Percentiles rank a stretch among this genome's conserved stretches.
phyloP scores from a whole-genome alignment of 1,140 invertebrate species.

The Thaumetopoea pityocampa region DNA sequence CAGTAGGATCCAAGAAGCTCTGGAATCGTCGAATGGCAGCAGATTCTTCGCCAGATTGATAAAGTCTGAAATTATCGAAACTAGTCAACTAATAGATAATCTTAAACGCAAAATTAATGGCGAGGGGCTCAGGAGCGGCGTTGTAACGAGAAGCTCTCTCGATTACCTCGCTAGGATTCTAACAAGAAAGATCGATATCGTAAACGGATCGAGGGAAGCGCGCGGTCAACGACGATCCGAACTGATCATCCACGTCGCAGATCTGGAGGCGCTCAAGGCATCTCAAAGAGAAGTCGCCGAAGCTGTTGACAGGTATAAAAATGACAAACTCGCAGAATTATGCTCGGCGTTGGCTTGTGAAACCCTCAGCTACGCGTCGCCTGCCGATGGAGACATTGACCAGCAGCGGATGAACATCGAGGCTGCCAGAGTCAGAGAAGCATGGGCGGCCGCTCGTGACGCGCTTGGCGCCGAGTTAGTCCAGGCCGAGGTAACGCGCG shows the following conservation, averaged over 20 bases:
- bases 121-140: conserved; percentile 73
- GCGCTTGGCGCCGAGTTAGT: conserved; percentile 83
- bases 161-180: conserved; percentile 81
- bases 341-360: conserved; percentile 81
- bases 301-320: conserved; percentile 80
- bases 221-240: conserved; percentile 41
- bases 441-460: conserved; percentile 82
- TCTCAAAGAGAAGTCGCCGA: conserved; percentile 79
- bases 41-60: conserved; percentile 76
- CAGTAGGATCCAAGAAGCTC: conserved; percentile 77
- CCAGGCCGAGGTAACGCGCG: conserved; percentile 84
- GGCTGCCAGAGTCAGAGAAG: conserved; percentile 77
- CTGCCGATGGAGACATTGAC: conserved; percentile 49
- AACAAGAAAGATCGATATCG: conserved; percentile 77
- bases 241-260: conserved; percentile 60
- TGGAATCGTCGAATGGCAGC: conserved; percentile 72
- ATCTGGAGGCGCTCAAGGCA: conserved; percentile 77
- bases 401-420: conserved; percentile 53
- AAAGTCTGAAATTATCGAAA: conserved; percentile 81
- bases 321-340: conserved; percentile 81
- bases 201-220: conserved; percentile 42
- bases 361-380: conserved; percentile 77
- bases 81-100: conserved; percentile 83
- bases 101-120: conserved; percentile 81
- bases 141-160: conserved; percentile 73